Percentiles rank a stretch among this genome's conserved stretches.
phyloP scores from a whole-genome alignment of 1,140 invertebrate genomes.

The Patella vulgata region DNA sequence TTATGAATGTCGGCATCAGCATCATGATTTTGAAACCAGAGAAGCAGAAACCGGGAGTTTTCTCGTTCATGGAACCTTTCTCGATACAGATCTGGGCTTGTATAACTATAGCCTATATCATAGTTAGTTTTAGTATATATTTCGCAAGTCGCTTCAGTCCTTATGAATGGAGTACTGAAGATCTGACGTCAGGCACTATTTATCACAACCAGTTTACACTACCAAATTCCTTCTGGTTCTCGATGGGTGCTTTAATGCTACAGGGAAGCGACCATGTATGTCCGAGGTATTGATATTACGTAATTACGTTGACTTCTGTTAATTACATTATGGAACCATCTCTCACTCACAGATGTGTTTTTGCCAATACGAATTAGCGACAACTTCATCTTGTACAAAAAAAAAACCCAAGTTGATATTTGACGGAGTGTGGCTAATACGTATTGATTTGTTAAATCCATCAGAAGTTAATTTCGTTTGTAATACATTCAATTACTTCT shows the following conservation, averaged over 20 bases:
- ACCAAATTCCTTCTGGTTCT: constrained; percentile 80
- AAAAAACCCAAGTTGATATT: no score
- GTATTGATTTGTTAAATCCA: no score
- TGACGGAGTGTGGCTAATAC: no score
- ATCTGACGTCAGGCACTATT: constrained; percentile 71
- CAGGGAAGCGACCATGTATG: constrained; percentile 89
- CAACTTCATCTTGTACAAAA: no score
- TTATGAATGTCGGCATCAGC: constrained; percentile 66
- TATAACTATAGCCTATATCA: constrained; percentile 95
- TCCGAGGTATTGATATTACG: constrained; percentile 45
- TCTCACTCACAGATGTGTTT: no score
- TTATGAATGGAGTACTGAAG: constrained; percentile 60
- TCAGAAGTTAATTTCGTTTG: no score
- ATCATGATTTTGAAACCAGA: constrained; percentile 65
- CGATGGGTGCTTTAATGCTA: constrained; percentile 96
- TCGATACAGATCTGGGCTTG: constrained; percentile 74
- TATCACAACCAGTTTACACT: constrained; percentile 80
- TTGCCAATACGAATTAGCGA: no score
- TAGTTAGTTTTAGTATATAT: constrained; percentile 84
- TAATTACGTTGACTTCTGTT: no score
- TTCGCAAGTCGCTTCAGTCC: constrained; percentile 73
- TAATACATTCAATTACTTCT: no score
- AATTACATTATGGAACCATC: no score
- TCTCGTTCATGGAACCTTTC: constrained; percentile 94
- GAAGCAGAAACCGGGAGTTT: constrained; percentile 85